phyloP scores from a whole-genome alignment of 1,140 invertebrate genomes.

The Scylla paramamosain region DNA sequence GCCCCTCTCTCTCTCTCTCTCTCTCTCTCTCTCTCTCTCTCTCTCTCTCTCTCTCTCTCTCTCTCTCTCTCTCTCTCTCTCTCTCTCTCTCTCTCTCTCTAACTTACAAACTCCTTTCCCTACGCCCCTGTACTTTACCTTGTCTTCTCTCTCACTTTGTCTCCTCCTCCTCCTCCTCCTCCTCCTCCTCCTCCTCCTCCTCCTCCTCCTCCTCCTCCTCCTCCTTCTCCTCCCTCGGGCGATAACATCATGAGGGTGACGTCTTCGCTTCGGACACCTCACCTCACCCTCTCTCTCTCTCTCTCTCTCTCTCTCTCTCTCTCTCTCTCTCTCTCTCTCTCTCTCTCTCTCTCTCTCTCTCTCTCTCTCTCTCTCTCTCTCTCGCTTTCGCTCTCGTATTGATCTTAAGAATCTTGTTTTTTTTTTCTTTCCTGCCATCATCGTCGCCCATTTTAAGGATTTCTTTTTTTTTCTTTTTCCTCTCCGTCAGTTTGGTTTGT shows the following conservation, averaged over 20 bases:
- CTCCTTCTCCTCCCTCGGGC: neutral
- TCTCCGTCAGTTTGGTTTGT: neutral
- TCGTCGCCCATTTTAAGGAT: neutral
- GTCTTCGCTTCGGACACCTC: neutral
- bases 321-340: neutral
- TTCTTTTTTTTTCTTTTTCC: neutral
- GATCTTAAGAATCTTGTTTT: neutral
- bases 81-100: no score
- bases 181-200: neutral
- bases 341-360: no score
- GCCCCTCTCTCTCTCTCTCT: neutral
- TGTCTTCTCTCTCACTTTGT: neutral
- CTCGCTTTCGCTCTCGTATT: neutral
- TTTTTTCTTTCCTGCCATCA: neutral
- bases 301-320: neutral
- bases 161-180: neutral
- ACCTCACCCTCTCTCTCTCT: neutral
- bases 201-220: no score
- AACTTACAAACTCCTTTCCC: neutral
- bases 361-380: neutral
- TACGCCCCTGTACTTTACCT: neutral
- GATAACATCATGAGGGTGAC: constrained; percentile 29
- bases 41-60: neutral
- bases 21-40: neutral
- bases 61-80: no score